Percentiles rank a stretch among this genome's conserved stretches.
phyloP scores from a whole-genome alignment of 2,888 invertebrate genomes.

The Hemistola chrysoprasaria region DNA sequence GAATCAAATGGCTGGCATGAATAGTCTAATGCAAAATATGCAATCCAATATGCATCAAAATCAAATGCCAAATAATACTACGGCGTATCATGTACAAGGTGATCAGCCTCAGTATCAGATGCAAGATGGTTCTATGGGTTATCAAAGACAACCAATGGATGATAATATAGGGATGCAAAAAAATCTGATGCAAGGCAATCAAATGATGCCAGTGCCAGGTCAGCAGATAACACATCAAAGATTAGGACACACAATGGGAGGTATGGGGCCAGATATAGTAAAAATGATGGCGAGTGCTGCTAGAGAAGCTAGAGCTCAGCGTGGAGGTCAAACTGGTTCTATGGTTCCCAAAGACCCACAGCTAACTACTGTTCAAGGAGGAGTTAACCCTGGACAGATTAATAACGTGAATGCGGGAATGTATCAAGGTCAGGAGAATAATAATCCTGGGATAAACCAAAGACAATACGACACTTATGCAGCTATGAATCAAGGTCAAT shows the following conservation, averaged over 20 bases:
- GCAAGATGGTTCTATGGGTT: constrained; percentile 13
- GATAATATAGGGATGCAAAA: constrained; percentile 12
- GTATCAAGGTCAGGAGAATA: constrained; percentile 10
- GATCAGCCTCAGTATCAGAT: background rate
- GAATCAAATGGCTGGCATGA: background rate
- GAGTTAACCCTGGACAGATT: constrained; percentile 18
- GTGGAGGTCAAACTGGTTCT: constrained; percentile 19
- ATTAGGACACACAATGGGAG: constrained; percentile 33
- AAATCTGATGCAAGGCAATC: constrained; percentile 28
- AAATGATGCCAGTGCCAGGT: constrained; percentile 8
- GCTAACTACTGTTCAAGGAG: constrained; percentile 37
- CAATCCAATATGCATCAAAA: constrained; percentile 17
- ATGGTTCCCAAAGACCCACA: constrained; percentile 41
- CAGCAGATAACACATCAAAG: constrained; percentile 20
- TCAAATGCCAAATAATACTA: constrained; percentile 1
- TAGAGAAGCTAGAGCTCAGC: constrained; percentile 22
- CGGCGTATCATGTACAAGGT: too few relatives aligned
- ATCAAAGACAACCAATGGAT: constrained; percentile 7
- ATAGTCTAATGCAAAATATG: constrained; percentile 7
- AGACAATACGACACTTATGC: constrained; percentile 3
- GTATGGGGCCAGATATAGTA: constrained; percentile 61
- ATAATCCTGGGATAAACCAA: constrained; percentile 14
- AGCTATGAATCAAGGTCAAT: constrained; percentile 23
- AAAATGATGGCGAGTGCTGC: constrained; percentile 54
- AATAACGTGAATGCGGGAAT: constrained; percentile 25